Evolutionary conservation across 2,113 vertebrate species (phyloP), one percentile per base, ranked within the genome.

Genomic region (Pterocles orientalis): DNA sequence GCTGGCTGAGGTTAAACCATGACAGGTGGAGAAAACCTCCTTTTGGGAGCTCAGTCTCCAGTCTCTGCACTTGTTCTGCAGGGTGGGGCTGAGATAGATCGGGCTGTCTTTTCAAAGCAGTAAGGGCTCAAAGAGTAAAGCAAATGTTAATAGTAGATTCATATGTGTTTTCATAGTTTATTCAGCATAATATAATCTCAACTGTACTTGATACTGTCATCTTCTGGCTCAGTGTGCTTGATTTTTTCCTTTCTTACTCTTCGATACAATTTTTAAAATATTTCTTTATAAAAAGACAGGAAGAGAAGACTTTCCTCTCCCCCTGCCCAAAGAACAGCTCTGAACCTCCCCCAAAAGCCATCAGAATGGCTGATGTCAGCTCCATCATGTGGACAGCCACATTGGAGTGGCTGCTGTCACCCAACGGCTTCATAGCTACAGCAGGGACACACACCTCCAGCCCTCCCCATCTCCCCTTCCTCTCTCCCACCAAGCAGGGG

Each of bases 391-490:
- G 0, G 15, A 7, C 43, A 71, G 58, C 20, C 28, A 41, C 0
- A 0, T 20, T 17, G 43, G 29, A 76, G 31, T 1, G 2, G 53
- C 66, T 61, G 14, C 57, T 3, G 0, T 48, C 71, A 41, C 16
- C 23, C 34, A 24, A 0, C 1, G 1, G 69, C 54, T 41, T 65
- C 0, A 1, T 2, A 14, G 29, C 18, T n/a, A 12, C n/a, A 2
- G 4, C 64, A 53, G 68, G 23, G 36, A 9, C 19, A 47, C 0
- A 3, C 16, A 26, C 60, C 25, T 76, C 39, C 76, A 80, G 76
- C 43, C 25, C 33, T 12, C 24, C 28, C 15, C 7, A 13, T 14
- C 17, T 28, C 61, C 14, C 16, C 8, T 54, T 45, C 31, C 24
- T 69, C 14, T 39, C 47, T 50, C 23, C 29, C 23, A 50, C 3